phyloP scores from a whole-genome alignment of 2,797 vertebrate genomes.

The Galaxias olidus region DNA sequence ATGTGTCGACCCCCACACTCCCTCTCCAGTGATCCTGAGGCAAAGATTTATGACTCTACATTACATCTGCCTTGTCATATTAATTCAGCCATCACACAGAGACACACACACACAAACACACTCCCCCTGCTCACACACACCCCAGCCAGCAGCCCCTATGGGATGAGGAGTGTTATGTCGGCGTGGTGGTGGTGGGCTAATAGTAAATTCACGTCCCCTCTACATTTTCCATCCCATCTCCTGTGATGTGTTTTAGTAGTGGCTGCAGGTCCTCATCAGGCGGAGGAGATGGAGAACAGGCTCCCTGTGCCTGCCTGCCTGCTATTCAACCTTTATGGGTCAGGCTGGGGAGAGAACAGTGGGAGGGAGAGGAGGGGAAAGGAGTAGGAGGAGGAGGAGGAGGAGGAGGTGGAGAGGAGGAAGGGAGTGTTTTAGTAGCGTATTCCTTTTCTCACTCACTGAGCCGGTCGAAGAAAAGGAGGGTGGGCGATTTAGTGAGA shows the following conservation, averaged over 20 bases:
- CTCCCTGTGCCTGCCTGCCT: constrained; percentile 20
- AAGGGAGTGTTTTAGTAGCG: neutral
- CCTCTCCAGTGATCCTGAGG: constrained; percentile 63
- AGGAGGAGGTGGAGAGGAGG: neutral
- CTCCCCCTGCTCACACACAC: constrained; percentile 33
- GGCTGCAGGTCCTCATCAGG: constrained; percentile 41
- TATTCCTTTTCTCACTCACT: constrained; percentile 3
- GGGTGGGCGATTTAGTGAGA: neutral
- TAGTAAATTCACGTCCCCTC: constrained; percentile 49
- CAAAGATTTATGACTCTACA: constrained; percentile 75
- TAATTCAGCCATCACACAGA: constrained; percentile 50
- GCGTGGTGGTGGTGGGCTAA: constrained; percentile 45
- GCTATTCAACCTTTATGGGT: constrained; percentile 10
- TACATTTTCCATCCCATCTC: constrained; percentile 33
- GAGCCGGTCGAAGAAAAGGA: constrained; percentile 2
- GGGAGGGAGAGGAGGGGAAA: neutral
- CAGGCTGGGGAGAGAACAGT: neutral
- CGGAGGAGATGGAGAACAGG: neutral
- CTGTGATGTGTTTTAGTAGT: constrained; percentile 37
- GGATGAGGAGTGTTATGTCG: neutral
- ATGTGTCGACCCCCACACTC: constrained; percentile 59
- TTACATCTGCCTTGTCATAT: constrained; percentile 75
- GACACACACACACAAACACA: constrained; percentile 32
- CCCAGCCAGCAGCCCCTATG: constrained; percentile 17
- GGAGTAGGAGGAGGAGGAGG: constrained; percentile 36